Evolutionary conservation across 2,797 vertebrate genomes (phyloP).

Genomic region (Ptychobarbus kaznakovi): DNA sequence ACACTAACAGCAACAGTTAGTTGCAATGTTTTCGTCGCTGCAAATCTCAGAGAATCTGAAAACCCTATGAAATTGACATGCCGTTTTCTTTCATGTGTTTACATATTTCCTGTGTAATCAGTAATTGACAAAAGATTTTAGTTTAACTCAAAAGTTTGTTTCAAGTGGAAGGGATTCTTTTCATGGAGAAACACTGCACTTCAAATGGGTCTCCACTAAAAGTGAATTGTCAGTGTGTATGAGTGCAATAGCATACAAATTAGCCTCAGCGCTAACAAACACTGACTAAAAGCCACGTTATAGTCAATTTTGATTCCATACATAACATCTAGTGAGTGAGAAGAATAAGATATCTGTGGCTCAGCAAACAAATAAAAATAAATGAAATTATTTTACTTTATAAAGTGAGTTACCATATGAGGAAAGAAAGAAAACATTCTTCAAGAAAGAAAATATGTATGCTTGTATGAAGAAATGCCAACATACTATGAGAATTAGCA

Average conservation of each 20-base stretch:
- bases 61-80: background rate
- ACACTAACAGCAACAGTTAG: background rate
- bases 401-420: slow-evolving; percentile 11
- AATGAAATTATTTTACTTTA: slow-evolving; percentile 24
- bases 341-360: background rate
- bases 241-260: background rate
- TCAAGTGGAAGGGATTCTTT: background rate
- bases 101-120: background rate
- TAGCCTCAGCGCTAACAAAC: background rate
- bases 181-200: background rate
- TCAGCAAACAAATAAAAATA: slow-evolving; percentile 22
- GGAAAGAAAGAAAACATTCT: background rate
- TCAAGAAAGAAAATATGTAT: slow-evolving; percentile 10
- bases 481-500: background rate
- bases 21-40: background rate
- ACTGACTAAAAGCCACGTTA: background rate
- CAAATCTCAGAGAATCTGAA: background rate
- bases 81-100: background rate
- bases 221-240: background rate
- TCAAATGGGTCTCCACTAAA: background rate
- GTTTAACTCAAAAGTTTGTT: background rate
- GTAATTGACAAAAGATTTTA: background rate
- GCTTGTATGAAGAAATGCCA: slow-evolving; percentile 26
- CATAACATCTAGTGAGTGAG: background rate
- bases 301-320: slow-evolving; percentile 1